Base-by-base conservation (phyloP, 2,113 vertebrate genomes). In the Hippotragus niger region DNA sequence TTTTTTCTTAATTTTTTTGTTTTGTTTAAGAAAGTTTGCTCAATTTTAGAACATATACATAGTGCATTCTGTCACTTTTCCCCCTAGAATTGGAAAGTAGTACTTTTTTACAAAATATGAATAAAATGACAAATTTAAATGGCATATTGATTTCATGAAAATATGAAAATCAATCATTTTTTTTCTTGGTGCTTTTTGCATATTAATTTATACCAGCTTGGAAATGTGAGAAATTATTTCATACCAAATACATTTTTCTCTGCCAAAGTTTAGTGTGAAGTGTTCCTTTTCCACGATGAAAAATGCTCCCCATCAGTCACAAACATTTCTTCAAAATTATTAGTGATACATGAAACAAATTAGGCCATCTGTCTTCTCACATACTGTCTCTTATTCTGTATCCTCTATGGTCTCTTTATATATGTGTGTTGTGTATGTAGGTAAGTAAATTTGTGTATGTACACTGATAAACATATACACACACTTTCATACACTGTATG, bases 181-280 rank as follows among this genome's bases (percentile, higher is more conserved):
- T 91, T 95, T 88, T 36, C 91, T 89, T 95, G 25, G 14, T 92
- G 10, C 9, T 64, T 90, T 97, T 95, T 97, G 88, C 90, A 97
- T 97, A 93, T 95, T 97, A 96, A 97, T 91, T 92, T 97, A 60
- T 53, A 88, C 92, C 64, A 89, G 36, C 76, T 95, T 97, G 50
- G 52, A 97, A 95, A 94, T 96, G 81, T 97, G 90, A 89, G 55
- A 96, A 98, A 89, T 93, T 92, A 91, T 97, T 95, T 88, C 80
- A 95, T 86, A 36, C 17, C 29, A 60, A 88, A 74, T 85, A 43
- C 7, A 90, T 92, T 97, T 96, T 96, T 96, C 92, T 81, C 55
- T 96, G 92, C 78, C 82, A 95, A 50, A 74, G 40, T 91, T 93
- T 95, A 94, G 89, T 80, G 17, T 95, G 57, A 95, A 98, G 60